Evolutionary conservation across 2,797 vertebrate species (phyloP).

Genomic region (Lacerta bilineata): DNA sequence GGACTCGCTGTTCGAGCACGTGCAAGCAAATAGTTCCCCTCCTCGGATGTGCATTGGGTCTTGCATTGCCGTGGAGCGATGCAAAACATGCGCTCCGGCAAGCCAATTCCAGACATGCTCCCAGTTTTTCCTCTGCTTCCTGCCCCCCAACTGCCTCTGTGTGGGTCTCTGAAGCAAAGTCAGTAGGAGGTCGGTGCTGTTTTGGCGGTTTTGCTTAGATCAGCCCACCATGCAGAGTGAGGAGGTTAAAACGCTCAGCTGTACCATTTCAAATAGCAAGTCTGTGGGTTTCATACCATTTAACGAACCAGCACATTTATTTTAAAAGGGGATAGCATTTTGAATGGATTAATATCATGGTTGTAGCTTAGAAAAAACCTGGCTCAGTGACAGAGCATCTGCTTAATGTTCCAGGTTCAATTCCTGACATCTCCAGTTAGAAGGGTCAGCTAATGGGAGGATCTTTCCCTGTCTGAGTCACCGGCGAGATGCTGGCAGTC

Average conservation of each 20-base stretch:
- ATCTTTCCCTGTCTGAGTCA: not conserved
- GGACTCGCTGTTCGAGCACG: not conserved
- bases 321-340: not conserved
- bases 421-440: no score
- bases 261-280: not conserved
- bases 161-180: not conserved
- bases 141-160: not conserved
- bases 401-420: no score
- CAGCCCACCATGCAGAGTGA: not conserved
- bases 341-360: not conserved
- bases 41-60: not conserved
- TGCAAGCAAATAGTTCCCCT: not conserved
- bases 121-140: not conserved
- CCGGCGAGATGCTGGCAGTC: not conserved
- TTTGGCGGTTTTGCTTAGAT: slow-evolving; percentile 18
- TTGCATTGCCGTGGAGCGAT: not conserved
- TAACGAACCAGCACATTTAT: no score
- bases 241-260: not conserved
- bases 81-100: not conserved
- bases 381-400: not conserved
- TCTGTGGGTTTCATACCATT: not conserved
- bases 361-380: not conserved
- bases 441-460: no score
- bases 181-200: not conserved
- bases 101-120: not conserved